Evolutionary conservation across 1,140 invertebrate genomes (phyloP).

Genomic region (Atta colombica): DNA sequence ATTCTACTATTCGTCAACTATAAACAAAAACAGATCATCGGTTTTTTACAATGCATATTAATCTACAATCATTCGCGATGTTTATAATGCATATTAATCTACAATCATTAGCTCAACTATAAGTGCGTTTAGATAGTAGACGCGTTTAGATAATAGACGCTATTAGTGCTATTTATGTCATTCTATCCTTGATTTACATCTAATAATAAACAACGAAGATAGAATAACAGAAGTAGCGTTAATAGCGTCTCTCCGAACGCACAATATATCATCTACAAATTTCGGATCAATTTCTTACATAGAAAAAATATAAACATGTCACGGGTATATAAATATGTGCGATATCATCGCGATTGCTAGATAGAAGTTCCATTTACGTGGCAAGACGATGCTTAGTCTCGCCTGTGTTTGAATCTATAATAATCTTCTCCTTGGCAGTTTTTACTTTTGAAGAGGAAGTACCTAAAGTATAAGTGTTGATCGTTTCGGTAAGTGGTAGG

Average conservation of each 20-base stretch:
- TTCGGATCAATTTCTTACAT: conserved; percentile 3
- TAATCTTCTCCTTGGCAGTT: conserved; percentile 85
- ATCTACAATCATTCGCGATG: neutral
- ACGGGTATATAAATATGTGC: neutral
- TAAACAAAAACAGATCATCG: neutral
- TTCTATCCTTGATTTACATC: no score
- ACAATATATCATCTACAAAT: neutral
- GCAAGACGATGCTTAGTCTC: conserved; percentile 82
- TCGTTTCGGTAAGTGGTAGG: conserved; percentile 70
- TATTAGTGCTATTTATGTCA: no score
- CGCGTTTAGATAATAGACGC: no score
- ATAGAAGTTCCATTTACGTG: conserved; percentile 29
- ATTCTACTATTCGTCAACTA: neutral
- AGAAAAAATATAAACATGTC: conserved; percentile 33
- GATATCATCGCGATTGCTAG: neutral
- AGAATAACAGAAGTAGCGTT: no score
- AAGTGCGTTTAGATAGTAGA: no score
- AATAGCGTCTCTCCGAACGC: no score
- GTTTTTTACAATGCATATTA: conserved; percentile 16
- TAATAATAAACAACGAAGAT: no score
- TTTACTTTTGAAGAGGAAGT: conserved; percentile 74
- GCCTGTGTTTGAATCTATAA: conserved; percentile 87
- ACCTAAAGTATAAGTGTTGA: conserved; percentile 65
- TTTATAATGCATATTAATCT: neutral
- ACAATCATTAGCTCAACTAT: neutral